Percentiles rank a stretch among this genome's conserved stretches.
Evolutionary conservation across 2,888 invertebrate genomes (phyloP).

Genomic region (Eledona agricola): DNA sequence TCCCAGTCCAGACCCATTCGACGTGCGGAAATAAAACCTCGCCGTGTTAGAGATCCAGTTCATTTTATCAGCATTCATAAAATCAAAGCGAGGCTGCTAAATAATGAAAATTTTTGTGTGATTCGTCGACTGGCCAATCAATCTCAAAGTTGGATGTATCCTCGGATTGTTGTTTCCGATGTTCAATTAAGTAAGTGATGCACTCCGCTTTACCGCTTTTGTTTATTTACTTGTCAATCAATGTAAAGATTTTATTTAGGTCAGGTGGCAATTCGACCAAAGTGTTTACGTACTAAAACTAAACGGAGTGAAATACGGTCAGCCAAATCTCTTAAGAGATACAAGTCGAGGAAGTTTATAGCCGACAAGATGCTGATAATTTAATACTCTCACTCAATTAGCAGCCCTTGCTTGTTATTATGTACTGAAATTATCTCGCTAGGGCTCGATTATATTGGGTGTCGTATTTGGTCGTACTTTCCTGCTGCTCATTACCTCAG

Average conservation of each 20-base stretch:
- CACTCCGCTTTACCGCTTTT: conserved; percentile 11
- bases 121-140: too few relatives aligned
- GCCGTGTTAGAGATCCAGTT: too few relatives aligned
- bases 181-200: conserved; percentile 5
- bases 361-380: conserved; percentile 56
- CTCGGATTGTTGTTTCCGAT: conserved; percentile 4
- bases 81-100: too few relatives aligned
- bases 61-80: too few relatives aligned
- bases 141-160: background rate
- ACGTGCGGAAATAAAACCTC: too few relatives aligned
- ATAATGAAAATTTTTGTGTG: too few relatives aligned
- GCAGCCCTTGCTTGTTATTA: conserved; percentile 56
- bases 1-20: too few relatives aligned
- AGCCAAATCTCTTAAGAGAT: conserved; percentile 25
- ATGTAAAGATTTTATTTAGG: conserved; percentile 13
- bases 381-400: conserved; percentile 59
- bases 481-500: too few relatives aligned
- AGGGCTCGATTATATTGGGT: conserved; percentile 55
- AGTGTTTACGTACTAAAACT: conserved; percentile 7
- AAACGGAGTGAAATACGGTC: conserved; percentile 17
- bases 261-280: conserved; percentile 8
- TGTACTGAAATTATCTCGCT: conserved; percentile 55
- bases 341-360: conserved; percentile 48
- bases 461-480: conserved; percentile 41
- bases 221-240: conserved; percentile 22